phyloP scores from a whole-genome alignment of 1,140 invertebrate genomes.

The Drosophila yakuba region DNA sequence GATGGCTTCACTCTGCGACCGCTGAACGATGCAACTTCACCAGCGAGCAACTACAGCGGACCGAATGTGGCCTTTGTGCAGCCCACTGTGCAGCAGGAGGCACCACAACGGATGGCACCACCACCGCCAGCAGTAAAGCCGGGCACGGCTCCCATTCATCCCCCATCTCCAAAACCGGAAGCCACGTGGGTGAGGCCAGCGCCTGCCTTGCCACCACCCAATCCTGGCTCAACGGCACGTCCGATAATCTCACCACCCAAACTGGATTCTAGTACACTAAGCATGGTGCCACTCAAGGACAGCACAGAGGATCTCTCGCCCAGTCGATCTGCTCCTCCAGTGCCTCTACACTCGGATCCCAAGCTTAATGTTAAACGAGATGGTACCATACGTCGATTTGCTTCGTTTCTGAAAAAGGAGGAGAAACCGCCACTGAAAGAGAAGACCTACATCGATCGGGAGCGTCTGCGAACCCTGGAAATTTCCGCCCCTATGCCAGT shows the following conservation, averaged over 20 bases:
- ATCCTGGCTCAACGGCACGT: constrained; percentile 85
- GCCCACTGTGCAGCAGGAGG: constrained; percentile 74
- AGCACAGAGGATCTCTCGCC: constrained; percentile 86
- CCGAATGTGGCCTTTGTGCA: constrained; percentile 84
- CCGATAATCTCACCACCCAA: constrained; percentile 92
- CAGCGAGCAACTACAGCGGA: constrained; percentile 64
- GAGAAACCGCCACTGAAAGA: constrained; percentile 87
- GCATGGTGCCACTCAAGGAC: constrained; percentile 88
- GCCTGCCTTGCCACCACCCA: constrained; percentile 87
- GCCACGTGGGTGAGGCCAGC: constrained; percentile 60
- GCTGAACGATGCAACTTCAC: constrained; percentile 84
- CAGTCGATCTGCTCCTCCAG: constrained; percentile 75
- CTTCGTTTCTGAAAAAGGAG: constrained; percentile 90
- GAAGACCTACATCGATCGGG: constrained; percentile 89
- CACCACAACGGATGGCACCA: constrained; percentile 72
- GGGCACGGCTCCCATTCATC: constrained; percentile 1
- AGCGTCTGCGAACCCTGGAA: constrained; percentile 89
- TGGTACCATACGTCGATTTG: constrained; percentile 89
- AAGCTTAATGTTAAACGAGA: constrained; percentile 85
- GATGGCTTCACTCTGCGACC: constrained; percentile 93
- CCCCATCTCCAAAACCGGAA: constrained; percentile 14
- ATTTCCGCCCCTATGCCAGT: constrained; percentile 91
- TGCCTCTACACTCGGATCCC: constrained; percentile 74
- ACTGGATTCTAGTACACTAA: constrained; percentile 91
- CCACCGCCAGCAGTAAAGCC: constrained; percentile 64